These are phyloP conservation scores for Chrysomallon squamiferum DNA, from an alignment of 1,140 invertebrate genomes.

Conservation along the genomic window DNA sequence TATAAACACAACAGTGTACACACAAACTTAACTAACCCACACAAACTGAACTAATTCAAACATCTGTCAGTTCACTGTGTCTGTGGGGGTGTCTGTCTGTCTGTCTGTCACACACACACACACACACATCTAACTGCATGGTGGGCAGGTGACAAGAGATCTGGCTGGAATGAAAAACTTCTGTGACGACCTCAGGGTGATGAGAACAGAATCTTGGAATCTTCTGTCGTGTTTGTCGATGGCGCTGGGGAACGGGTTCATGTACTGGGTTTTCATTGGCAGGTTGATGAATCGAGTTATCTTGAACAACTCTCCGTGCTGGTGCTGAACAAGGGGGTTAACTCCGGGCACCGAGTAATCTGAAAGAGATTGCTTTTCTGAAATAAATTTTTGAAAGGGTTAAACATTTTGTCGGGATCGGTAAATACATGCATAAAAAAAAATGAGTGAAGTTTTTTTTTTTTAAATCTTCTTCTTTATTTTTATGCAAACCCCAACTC, in stretches of 20 bases:
- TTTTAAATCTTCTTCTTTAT: no score
- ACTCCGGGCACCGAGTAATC: slow-evolving; percentile 50
- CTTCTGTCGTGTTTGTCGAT: slow-evolving; percentile 40
- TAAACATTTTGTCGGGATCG: no score
- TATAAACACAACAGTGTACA: no score
- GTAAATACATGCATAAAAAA: no score
- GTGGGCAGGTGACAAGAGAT: slow-evolving; percentile 17
- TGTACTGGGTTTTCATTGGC: slow-evolving; percentile 57
- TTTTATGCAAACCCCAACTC: no score
- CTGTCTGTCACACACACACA: no score
- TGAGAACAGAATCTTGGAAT: slow-evolving; percentile 52
- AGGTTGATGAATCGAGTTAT: slow-evolving; percentile 58
- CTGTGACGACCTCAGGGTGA: slow-evolving; percentile 60
- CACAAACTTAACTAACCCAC: no score
- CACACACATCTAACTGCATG: no score
- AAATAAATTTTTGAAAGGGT: neutral
- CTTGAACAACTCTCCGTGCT: slow-evolving; percentile 39
- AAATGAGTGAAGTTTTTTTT: no score
- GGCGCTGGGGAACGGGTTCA: slow-evolving; percentile 57
- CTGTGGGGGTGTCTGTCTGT: no score
- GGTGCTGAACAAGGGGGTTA: slow-evolving; percentile 31
- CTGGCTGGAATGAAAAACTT: slow-evolving; percentile 59
- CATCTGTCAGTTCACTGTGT: no score
- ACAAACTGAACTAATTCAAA: no score
- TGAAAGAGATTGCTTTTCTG: slow-evolving; percentile 21